Evolutionary conservation across 2,888 invertebrate species (phyloP), one percentile per base, ranked within the genome.

Genomic region (Sialis fuliginosa): DNA sequence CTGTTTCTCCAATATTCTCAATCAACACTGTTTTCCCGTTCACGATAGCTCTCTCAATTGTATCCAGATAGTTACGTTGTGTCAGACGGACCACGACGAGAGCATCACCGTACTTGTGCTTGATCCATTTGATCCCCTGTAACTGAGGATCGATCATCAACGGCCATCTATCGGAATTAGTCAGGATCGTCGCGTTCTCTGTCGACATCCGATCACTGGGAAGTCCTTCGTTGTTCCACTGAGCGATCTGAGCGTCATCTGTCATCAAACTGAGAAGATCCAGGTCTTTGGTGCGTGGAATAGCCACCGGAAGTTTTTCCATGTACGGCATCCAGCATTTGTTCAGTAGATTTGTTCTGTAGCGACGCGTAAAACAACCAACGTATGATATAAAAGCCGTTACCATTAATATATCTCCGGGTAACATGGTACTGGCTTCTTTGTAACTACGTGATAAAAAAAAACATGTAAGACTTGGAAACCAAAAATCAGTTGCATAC

Each of bases 51-150:
- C 72, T 69, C 61, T 87, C 93, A 50, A 95, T 82, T 9, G 71
- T 72, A 56, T 91, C 91, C 54, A 95, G 63, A 63, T 91, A 93
- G 56, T 80, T 84, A 52, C 78, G 80, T 59, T 83, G 82, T 0
- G 84, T 84, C 34, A 91, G 68, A 33, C 91, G 75, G 8, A 91
- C 70, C 4, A 87, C 77, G 45, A 78, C 75, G 41, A 95, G 64
- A 1, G 70, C 62, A 0, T 76, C 75, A 1, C 84, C 84, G 62
- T 83, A 93, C 57, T 75, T 81, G n/a, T 74, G 81, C 66, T 91
- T 93, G 51, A 96, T 91, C 95, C 95, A 95, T 64, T 92, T 93
- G 46, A 92, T 75, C 12, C 89, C 91, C 71, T 91, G 90, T 9
- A 65, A 53, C 40, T 45, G 92, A 0, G 93, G 93, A 68, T 95